Conservation (phyloP, 2,797 vertebrate species). For the Cuculus canorus region DNA sequence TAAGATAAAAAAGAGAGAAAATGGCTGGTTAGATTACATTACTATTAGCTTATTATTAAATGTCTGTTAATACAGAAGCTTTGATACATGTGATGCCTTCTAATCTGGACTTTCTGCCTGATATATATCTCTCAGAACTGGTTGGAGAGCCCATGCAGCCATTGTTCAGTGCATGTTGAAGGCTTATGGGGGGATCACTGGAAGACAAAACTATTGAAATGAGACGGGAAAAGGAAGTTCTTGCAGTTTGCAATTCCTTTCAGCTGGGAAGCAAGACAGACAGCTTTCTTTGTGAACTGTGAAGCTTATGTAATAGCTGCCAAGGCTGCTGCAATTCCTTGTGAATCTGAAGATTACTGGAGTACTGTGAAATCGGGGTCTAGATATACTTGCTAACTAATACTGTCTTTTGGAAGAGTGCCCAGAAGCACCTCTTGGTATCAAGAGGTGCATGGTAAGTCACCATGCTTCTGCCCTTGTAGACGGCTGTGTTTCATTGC, state of each 20-base stretch:
- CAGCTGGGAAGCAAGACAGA: background rate
- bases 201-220: slow-evolving; percentile 3
- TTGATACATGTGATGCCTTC: background rate
- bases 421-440: background rate
- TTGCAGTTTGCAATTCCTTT: background rate
- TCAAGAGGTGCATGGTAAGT: background rate
- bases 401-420: slow-evolving; percentile 8
- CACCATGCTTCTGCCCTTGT: background rate
- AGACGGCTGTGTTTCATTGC: background rate
- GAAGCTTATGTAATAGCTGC: background rate
- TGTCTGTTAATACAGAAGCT: background rate
- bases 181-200: background rate
- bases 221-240: background rate
- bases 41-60: slow-evolving; percentile 16
- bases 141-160: background rate
- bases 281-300: background rate
- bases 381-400: slow-evolving; percentile 6
- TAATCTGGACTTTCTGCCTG: background rate
- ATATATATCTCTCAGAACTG: background rate
- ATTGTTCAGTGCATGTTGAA: fast-evolving
- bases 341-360: background rate
- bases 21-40: slow-evolving; percentile 6
- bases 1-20: slow-evolving; percentile 52
- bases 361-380: background rate
- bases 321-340: background rate